Conservation (phyloP, 2,113 vertebrate genomes). For the Prolemur simus region DNA sequence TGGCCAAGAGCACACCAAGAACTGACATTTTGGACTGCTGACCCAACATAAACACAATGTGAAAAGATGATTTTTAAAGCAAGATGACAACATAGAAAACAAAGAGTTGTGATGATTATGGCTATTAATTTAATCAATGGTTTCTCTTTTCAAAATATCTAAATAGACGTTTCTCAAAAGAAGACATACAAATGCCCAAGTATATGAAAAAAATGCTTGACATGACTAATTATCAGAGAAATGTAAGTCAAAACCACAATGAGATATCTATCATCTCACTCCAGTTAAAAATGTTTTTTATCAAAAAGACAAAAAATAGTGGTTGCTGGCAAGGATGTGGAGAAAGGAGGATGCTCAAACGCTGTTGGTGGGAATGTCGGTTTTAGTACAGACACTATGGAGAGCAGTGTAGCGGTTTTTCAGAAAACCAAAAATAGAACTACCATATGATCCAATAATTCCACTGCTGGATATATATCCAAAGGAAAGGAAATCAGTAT, state of each 20-base stretch:
- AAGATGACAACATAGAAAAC: not conserved
- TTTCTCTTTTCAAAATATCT: not conserved
- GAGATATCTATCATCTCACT: not conserved
- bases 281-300: not conserved
- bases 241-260: not conserved
- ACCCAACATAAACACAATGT: not conserved
- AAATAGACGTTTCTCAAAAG: not conserved
- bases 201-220: not conserved
- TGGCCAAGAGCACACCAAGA: too few relatives aligned
- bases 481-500: not conserved
- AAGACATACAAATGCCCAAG: not conserved
- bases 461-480: not conserved
- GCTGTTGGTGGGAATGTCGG: not conserved
- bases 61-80: not conserved
- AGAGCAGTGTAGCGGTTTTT: not conserved
- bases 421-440: not conserved
- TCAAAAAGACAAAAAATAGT: not conserved
- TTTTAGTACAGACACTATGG: not conserved
- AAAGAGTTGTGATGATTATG: not conserved
- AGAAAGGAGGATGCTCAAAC: not conserved
- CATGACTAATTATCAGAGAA: not conserved
- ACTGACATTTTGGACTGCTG: too few relatives aligned
- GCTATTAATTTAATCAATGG: not conserved
- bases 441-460: not conserved
- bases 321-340: not conserved